Percentiles rank a stretch among this genome's conserved stretches.
Evolutionary conservation across 1,140 invertebrate genomes (phyloP).

Genomic region (Drosophila malerkotliana): DNA sequence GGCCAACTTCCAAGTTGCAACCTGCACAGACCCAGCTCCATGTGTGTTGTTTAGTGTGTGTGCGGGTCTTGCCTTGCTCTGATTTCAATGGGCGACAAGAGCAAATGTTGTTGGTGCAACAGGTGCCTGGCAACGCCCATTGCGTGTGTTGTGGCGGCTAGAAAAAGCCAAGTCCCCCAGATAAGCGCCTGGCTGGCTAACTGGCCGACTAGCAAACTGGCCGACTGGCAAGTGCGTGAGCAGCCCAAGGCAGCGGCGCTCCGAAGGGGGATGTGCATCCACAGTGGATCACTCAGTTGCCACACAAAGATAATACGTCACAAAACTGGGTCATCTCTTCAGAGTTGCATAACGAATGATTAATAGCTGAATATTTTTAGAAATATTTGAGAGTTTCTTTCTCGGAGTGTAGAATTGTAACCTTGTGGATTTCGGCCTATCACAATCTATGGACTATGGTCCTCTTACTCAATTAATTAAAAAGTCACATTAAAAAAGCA

Average conservation of each 20-base stretch:
- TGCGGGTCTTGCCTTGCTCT: slow-evolving; percentile 66
- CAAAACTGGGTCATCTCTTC: background rate
- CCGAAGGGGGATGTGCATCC: slow-evolving; percentile 7
- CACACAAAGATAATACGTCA: slow-evolving; percentile 4
- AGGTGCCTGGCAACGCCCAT: slow-evolving; percentile 77
- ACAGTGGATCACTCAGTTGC: slow-evolving; percentile 12
- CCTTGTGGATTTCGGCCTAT: background rate
- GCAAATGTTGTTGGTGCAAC: slow-evolving; percentile 49
- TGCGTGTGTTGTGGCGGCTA: slow-evolving; percentile 62
- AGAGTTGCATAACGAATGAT: background rate
- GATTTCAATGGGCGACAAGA: slow-evolving; percentile 68
- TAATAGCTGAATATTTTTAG: background rate
- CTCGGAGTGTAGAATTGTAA: background rate
- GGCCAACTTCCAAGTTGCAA: slow-evolving; percentile 27
- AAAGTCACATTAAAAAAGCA: background rate
- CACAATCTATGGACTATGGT: background rate
- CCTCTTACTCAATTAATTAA: background rate
- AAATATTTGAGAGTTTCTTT: background rate
- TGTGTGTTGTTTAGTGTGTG: background rate
- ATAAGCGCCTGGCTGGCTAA: slow-evolving; percentile 50
- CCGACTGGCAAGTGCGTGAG: slow-evolving; percentile 46
- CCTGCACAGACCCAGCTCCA: slow-evolving; percentile 4
- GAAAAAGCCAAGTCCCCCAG: slow-evolving; percentile 60
- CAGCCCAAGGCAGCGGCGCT: slow-evolving; percentile 27
- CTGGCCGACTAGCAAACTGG: slow-evolving; percentile 23